phyloP scores from a whole-genome alignment of 92 coral and sea anemone species.

The Porites cylindrica region DNA sequence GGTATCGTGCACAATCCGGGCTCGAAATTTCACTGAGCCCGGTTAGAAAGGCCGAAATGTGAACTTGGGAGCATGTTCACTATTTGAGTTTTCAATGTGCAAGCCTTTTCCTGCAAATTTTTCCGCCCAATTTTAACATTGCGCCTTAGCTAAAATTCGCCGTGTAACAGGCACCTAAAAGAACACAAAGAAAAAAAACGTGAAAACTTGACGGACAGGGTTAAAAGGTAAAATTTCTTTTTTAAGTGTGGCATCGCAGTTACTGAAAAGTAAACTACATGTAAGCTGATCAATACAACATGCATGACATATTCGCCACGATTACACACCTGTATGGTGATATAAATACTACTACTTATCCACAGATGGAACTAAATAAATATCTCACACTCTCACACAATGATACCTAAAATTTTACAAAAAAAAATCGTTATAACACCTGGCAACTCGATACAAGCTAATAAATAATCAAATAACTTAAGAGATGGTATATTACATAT shows the following conservation, averaged over 20 bases:
- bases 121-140: too few species aligned
- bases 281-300: neutral
- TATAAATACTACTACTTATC: neutral
- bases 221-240: too few species aligned
- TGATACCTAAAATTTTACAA: neutral
- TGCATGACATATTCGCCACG: neutral
- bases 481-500: neutral
- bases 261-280: neutral
- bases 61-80: too few species aligned
- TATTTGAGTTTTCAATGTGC: too few species aligned
- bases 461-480: conserved; percentile 21
- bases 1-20: too few species aligned
- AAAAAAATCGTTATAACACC: neutral
- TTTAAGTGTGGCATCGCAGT: neutral
- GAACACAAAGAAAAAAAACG: too few species aligned
- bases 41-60: too few species aligned
- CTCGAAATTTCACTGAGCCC: too few species aligned
- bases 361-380: neutral
- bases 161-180: too few species aligned
- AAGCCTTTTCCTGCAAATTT: too few species aligned
- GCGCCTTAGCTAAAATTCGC: too few species aligned
- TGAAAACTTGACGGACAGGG: too few species aligned
- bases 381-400: neutral
- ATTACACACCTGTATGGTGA: neutral
- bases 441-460: neutral